phyloP scores from a whole-genome alignment of 2,113 vertebrate species.

The Antechinus flavipes region DNA sequence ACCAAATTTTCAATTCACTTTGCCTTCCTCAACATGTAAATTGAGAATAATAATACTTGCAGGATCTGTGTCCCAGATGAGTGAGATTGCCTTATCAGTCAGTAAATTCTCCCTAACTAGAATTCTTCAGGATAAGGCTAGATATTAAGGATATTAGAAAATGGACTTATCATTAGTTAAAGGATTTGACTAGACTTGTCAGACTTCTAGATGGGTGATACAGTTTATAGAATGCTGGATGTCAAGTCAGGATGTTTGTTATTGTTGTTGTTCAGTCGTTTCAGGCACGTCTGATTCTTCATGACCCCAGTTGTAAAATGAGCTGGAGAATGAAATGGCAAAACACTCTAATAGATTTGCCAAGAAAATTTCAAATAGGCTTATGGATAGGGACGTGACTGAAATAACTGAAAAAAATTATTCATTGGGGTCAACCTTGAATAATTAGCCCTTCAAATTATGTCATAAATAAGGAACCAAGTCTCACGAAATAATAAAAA shows the following conservation, averaged over 20 bases:
- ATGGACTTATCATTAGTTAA: too few species aligned
- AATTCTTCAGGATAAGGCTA: too few species aligned
- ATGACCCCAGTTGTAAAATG: not conserved
- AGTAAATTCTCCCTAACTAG: too few species aligned
- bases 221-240: not conserved
- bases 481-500: conserved; percentile 33
- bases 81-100: too few species aligned
- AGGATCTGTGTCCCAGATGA: too few species aligned
- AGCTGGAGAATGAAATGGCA: not conserved
- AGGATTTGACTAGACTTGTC: too few species aligned
- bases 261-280: too few species aligned
- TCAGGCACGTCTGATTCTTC: not conserved
- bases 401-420: not conserved
- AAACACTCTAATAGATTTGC: not conserved
- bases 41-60: too few species aligned
- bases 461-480: not conserved
- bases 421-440: not conserved
- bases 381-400: not conserved
- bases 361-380: not conserved
- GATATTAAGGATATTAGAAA: too few species aligned
- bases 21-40: not conserved
- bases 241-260: not conserved
- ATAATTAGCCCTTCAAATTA: not conserved
- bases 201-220: too few species aligned
- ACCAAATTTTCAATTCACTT: not conserved